A percentile compares a stretch with the other conserved stretches of the same genome.
Conservation (phyloP, 2,113 vertebrate genomes). For the Morone chrysops region DNA sequence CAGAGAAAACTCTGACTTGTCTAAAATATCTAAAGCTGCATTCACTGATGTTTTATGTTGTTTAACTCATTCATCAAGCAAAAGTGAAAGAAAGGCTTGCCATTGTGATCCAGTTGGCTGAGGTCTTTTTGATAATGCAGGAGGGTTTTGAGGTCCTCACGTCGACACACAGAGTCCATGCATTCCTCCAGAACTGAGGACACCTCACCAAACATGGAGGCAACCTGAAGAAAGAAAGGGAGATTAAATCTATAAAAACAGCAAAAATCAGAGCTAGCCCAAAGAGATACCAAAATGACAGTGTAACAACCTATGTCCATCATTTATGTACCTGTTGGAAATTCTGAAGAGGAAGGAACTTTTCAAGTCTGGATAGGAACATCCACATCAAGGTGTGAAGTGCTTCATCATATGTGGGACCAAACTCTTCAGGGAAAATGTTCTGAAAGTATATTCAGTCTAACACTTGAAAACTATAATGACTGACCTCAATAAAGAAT, state of each 20-base stretch:
- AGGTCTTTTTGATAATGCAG: slow-evolving; percentile 65
- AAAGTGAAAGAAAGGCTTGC: slow-evolving; percentile 29
- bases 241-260: background rate
- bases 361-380: slow-evolving; percentile 83
- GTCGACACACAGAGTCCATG: slow-evolving; percentile 47
- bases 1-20: background rate
- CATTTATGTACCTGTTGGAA: slow-evolving; percentile 65
- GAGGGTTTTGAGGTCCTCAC: slow-evolving; percentile 59
- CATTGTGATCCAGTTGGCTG: slow-evolving; percentile 40
- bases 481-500: background rate
- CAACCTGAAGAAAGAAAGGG: slow-evolving; percentile 38
- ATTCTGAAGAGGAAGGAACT: slow-evolving; percentile 59
- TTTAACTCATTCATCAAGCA: too few species aligned
- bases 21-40: too few species aligned
- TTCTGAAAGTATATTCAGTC: slow-evolving; percentile 59
- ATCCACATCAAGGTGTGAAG: slow-evolving; percentile 79
- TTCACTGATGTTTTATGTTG: too few species aligned
- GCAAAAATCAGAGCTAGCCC: background rate
- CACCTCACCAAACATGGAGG: slow-evolving; percentile 46
- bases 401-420: slow-evolving; percentile 76
- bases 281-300: background rate
- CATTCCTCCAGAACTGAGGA: slow-evolving; percentile 62
- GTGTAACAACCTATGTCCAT: background rate
- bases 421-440: slow-evolving; percentile 81
- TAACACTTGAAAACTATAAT: background rate